phyloP scores from a whole-genome alignment of 2,113 vertebrate species.

The Limnothrissa miodon region DNA sequence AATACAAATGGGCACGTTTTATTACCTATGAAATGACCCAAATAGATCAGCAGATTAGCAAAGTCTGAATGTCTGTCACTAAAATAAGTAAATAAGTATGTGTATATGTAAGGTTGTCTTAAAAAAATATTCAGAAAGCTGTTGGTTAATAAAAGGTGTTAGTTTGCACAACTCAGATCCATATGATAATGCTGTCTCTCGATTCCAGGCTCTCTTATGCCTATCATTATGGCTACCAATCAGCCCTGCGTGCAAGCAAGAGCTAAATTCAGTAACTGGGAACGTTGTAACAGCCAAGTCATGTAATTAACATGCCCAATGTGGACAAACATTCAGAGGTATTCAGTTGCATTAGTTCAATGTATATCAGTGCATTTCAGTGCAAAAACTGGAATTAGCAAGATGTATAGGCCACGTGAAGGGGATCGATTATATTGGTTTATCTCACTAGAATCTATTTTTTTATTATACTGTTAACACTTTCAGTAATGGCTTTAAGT shows the following conservation, averaged over 20 bases:
- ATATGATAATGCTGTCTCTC: slow-evolving; percentile 3
- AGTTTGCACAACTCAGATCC: neutral
- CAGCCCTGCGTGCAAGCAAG: slow-evolving; percentile 36
- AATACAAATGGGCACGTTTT: no score
- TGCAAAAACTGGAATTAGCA: neutral
- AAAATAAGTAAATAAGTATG: neutral
- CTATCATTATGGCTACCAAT: slow-evolving; percentile 38
- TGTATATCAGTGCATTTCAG: neutral
- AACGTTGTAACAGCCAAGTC: slow-evolving; percentile 52
- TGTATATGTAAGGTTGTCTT: neutral
- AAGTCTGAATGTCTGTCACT: neutral
- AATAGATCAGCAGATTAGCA: no score
- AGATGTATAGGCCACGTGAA: neutral
- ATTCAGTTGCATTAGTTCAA: slow-evolving; percentile 57
- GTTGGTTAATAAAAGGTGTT: neutral
- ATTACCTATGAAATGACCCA: no score
- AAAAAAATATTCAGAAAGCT: neutral
- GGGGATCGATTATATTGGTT: slow-evolving; percentile 1
- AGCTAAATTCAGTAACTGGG: slow-evolving; percentile 53
- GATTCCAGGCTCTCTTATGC: neutral
- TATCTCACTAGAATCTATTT: slow-evolving; percentile 44
- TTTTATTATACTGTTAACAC: slow-evolving; percentile 66
- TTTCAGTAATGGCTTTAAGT: slow-evolving; percentile 68
- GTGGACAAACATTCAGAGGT: slow-evolving; percentile 59
- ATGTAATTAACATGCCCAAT: slow-evolving; percentile 57